Evolutionary conservation across 2,888 invertebrate genomes (phyloP).

Genomic region (Trypoxylon attenuatum): DNA sequence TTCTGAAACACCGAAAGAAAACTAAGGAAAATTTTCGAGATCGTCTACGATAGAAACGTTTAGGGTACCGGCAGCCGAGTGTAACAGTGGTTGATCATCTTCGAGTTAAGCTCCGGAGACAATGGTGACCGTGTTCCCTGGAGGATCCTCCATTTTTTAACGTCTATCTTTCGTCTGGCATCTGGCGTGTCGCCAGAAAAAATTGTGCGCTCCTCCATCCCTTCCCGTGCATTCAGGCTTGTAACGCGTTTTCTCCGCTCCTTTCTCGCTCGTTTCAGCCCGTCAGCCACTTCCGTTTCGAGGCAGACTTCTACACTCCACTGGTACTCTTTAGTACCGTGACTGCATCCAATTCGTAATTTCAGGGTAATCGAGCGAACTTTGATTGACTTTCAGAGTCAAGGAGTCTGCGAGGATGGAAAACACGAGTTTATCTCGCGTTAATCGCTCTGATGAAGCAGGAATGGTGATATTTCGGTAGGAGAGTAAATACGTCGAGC

Average conservation of each 20-base stretch:
- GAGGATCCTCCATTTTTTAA: constrained; percentile 45
- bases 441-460: too few relatives aligned
- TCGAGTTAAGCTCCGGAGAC: constrained; percentile 49
- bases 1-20: too few relatives aligned
- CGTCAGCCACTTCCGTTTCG: neutral
- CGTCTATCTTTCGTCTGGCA: constrained; percentile 61
- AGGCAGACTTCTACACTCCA: neutral
- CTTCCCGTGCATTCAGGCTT: constrained; percentile 11
- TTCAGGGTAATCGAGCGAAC: neutral
- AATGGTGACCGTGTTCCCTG: constrained; percentile 47
- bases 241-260: constrained; percentile 11
- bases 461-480: too few relatives aligned
- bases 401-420: too few relatives aligned
- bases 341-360: neutral
- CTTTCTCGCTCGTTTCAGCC: constrained; percentile 2
- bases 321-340: neutral
- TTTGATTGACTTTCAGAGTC: too few relatives aligned
- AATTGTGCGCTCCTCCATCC: constrained; percentile 22
- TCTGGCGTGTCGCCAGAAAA: constrained; percentile 50
- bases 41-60: too few relatives aligned
- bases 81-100: constrained; percentile 48
- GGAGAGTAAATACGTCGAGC: too few relatives aligned
- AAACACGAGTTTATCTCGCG: neutral
- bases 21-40: neutral
- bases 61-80: constrained; percentile 29